Conservation (phyloP, 1,140 invertebrate species). For the Grapholita molesta region DNA sequence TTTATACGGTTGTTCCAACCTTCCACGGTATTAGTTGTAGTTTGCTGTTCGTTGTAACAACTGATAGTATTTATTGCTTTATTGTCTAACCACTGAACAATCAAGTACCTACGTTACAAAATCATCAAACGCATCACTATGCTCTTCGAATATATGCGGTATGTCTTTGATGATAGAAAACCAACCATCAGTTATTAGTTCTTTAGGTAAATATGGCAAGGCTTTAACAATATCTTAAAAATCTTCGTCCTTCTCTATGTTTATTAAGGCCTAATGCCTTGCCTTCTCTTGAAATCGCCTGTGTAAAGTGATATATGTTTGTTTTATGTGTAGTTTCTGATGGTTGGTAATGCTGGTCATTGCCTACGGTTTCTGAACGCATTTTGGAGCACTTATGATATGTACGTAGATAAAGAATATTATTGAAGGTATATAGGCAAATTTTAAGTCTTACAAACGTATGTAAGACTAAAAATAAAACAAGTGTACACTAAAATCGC, state of each 20-base stretch:
- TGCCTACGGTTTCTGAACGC: too few relatives aligned
- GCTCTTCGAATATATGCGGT: not conserved
- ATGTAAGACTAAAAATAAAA: too few relatives aligned
- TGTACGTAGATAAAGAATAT: too few relatives aligned
- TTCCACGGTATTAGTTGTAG: not conserved
- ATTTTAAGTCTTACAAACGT: too few relatives aligned
- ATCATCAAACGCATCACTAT: not conserved
- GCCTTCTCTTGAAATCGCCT: not conserved
- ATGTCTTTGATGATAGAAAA: not conserved
- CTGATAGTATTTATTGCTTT: not conserved
- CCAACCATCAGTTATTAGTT: not conserved
- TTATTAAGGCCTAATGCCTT: not conserved
- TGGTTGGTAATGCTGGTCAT: too few relatives aligned
- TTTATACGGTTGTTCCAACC: not conserved
- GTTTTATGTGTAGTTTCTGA: too few relatives aligned
- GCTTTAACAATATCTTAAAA: not conserved
- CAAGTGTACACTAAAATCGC: too few relatives aligned
- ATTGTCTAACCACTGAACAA: not conserved
- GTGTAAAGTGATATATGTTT: not conserved
- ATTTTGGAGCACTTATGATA: too few relatives aligned
- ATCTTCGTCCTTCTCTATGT: not conserved
- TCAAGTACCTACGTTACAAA: not conserved
- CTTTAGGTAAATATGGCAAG: not conserved
- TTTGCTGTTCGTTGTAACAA: not conserved
- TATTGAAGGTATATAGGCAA: too few relatives aligned